phyloP scores from a whole-genome alignment of 2,113 vertebrate species.

The Vidua macroura region DNA sequence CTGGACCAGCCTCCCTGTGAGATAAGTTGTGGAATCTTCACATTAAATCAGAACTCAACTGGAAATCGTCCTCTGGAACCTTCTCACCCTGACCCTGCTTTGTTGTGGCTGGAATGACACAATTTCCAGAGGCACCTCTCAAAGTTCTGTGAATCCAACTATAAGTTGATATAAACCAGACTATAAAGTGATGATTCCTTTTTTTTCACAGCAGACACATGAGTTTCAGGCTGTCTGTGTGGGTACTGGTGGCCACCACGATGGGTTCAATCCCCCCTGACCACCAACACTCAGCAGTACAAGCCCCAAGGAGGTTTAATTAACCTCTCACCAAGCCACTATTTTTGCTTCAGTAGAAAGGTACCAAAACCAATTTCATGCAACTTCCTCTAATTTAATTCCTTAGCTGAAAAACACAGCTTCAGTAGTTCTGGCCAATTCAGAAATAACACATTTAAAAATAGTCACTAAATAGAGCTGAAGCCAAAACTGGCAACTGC shows the following conservation, averaged over 20 bases:
- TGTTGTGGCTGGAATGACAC: background rate
- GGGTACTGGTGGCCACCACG: background rate
- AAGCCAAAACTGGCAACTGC: background rate
- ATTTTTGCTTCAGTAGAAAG: background rate
- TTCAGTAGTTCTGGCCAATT: background rate
- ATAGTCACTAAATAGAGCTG: background rate
- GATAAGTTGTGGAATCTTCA: background rate
- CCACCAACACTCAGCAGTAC: background rate
- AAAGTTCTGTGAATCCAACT: background rate
- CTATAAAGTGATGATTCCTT: background rate
- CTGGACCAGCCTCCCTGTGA: background rate
- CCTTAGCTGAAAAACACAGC: background rate
- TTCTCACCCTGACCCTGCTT: background rate
- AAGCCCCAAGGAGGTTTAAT: background rate
- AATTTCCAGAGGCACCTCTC: background rate
- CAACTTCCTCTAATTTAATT: background rate
- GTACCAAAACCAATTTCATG: background rate
- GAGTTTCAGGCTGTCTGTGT: background rate
- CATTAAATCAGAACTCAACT: background rate
- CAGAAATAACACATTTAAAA: slow-evolving; percentile 1
- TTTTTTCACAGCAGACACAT: background rate
- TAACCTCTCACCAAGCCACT: background rate
- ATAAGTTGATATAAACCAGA: background rate
- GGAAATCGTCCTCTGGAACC: rapidly evolving
- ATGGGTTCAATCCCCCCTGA: background rate